Evolutionary conservation across 1,140 invertebrate genomes (phyloP), one percentile per base, ranked within the genome.

Genomic region (Aplysia californica): DNA sequence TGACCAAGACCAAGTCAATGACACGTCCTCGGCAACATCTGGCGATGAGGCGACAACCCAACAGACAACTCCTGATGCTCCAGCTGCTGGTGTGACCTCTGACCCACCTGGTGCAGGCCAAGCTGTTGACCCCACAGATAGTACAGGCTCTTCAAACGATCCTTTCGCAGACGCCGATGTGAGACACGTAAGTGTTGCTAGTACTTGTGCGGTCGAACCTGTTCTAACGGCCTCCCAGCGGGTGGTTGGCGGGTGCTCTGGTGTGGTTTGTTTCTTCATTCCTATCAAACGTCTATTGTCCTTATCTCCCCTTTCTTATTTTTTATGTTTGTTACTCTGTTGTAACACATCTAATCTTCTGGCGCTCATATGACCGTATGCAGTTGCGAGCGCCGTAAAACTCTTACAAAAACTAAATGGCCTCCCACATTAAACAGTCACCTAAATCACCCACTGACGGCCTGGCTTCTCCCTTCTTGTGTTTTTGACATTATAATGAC

Each of bases 81-180:
- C 10, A 3, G 20, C 20, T 26, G 41, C 66, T 41, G 66, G 31
- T 23, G 23, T 4, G 31, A 39, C 29, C 10, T 31, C 20, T 23
- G 26, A 68, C 20, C 23, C 2, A 2, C 20, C 2, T 26, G 39
- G 36, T 15, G 31, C 21, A 6, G 39, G 2, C 1, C 5, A 68
- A 1, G n/a, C n/a, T n/a, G n/a, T n/a, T n/a, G n/a, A n/a, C n/a
- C n/a, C n/a, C n/a, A n/a, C n/a, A n/a, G n/a, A n/a, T n/a, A n/a
- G n/a, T n/a, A n/a, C n/a, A n/a, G n/a, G n/a, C n/a, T n/a, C n/a
- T n/a, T n/a, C n/a, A n/a, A n/a, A n/a, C n/a, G 26, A 68, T 44
- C 66, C 38, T n/a, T 68, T 68, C 41, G 36, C 39, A 44, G 39
- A 68, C 26, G 66, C 66, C 44, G 66, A 68, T 68, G 33, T 68